phyloP scores from a whole-genome alignment of 2,888 invertebrate species.

The Thalpophila matura region DNA sequence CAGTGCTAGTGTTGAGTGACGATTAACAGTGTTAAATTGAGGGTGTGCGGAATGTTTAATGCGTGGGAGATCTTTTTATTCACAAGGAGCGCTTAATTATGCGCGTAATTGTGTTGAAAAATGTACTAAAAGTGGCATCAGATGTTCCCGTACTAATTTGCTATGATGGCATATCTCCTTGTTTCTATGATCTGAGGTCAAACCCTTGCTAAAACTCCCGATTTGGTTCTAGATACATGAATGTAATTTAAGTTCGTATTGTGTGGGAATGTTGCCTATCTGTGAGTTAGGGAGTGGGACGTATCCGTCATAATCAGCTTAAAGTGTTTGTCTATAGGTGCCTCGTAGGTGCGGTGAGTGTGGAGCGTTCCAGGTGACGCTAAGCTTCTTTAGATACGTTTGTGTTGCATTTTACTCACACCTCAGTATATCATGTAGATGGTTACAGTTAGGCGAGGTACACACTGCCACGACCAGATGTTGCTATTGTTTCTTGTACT shows the following conservation, averaged over 20 bases:
- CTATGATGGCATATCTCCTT: too few relatives aligned
- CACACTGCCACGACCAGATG: not conserved
- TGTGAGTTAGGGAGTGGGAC: conserved; percentile 53
- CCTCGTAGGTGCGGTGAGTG: conserved; percentile 69
- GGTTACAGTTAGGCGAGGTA: conserved; percentile 12
- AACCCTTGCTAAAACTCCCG: not conserved
- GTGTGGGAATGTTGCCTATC: conserved; percentile 30
- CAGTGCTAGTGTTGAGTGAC: too few relatives aligned
- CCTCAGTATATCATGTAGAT: conserved; percentile 47
- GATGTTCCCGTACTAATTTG: too few relatives aligned
- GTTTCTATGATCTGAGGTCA: too few relatives aligned
- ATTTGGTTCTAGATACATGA: conserved; percentile 33
- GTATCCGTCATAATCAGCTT: conserved; percentile 81
- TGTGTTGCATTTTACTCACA: conserved; percentile 69
- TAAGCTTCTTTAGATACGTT: conserved; percentile 76
- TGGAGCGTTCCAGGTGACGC: conserved; percentile 73
- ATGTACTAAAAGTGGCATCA: too few relatives aligned
- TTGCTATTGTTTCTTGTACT: conserved; percentile 7
- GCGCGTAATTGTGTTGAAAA: too few relatives aligned
- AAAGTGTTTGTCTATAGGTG: conserved; percentile 74
- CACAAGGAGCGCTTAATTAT: too few relatives aligned
- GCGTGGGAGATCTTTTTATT: too few relatives aligned
- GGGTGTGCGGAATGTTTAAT: too few relatives aligned
- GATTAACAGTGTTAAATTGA: too few relatives aligned
- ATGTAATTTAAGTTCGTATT: conserved; percentile 36